Percentiles rank a stretch among this genome's conserved stretches.
phyloP scores from a whole-genome alignment of 2,888 invertebrate genomes.

The Leptinotarsa tumamoca region DNA sequence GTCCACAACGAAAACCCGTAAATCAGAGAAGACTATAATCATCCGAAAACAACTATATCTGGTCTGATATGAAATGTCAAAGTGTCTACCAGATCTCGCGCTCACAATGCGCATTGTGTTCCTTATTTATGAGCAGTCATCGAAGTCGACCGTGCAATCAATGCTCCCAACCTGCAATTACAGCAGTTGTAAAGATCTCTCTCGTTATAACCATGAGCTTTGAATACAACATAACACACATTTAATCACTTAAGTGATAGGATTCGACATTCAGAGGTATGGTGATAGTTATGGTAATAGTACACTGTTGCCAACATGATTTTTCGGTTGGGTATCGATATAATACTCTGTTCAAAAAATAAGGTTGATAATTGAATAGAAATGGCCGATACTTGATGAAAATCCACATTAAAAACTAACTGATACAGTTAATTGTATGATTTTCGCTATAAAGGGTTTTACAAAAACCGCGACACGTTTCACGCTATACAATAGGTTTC shows the following conservation, averaged over 20 bases:
- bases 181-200: constrained; percentile 48
- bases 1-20: constrained; percentile 3
- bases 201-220: constrained; percentile 43
- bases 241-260: constrained; percentile 37
- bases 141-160: constrained; percentile 55
- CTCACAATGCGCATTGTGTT: constrained; percentile 58
- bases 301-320: not conserved
- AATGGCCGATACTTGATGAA: too few species aligned
- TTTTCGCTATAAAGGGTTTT: too few species aligned
- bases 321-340: not conserved
- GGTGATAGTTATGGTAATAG: constrained; percentile 1
- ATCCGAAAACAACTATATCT: constrained; percentile 24
- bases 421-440: too few species aligned
- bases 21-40: constrained; percentile 19
- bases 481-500: too few species aligned
- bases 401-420: too few species aligned
- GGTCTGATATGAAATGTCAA: constrained; percentile 32
- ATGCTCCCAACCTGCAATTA: constrained; percentile 57
- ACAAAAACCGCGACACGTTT: too few species aligned
- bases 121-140: constrained; percentile 61
- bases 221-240: constrained; percentile 35
- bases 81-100: constrained; percentile 47
- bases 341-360: too few species aligned
- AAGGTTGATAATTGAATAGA: too few species aligned
- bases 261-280: constrained; percentile 25